A percentile compares a stretch with the other conserved stretches of the same genome.
phyloP scores from a whole-genome alignment of 2,888 invertebrate species.

The Drosophila mettleri region DNA sequence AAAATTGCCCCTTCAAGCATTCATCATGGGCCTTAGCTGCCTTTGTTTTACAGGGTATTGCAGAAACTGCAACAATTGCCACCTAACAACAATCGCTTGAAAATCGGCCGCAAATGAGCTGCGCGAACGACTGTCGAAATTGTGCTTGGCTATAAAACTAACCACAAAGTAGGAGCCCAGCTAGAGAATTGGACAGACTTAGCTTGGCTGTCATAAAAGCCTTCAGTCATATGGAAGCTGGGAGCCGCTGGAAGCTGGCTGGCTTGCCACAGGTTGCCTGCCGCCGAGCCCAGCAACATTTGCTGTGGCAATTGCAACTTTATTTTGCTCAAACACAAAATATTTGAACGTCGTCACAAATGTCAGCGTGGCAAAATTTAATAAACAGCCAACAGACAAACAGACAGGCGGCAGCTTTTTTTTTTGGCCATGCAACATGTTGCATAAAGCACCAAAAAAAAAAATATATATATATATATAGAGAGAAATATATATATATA shows the following conservation, averaged over 20 bases:
- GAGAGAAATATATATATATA: neutral
- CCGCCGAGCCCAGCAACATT: conserved; percentile 71
- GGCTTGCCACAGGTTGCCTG: conserved; percentile 54
- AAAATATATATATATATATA: conserved; percentile 7
- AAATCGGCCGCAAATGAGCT: conserved; percentile 72
- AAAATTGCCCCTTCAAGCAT: neutral
- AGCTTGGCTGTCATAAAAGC: conserved; percentile 58
- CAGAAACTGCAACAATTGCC: conserved; percentile 6
- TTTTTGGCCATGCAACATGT: conserved; percentile 63
- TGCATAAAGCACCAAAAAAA: conserved; percentile 54
- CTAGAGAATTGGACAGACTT: conserved; percentile 41
- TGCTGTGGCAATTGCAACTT: conserved; percentile 77
- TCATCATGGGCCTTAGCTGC: too few relatives aligned
- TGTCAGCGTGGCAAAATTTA: conserved; percentile 73
- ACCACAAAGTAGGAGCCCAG: conserved; percentile 58
- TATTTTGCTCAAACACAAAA: conserved; percentile 62
- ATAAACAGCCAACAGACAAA: conserved; percentile 61
- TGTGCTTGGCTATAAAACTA: conserved; percentile 71
- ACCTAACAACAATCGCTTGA: conserved; percentile 29
- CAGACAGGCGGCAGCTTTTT: conserved; percentile 51
- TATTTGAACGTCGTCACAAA: conserved; percentile 68
- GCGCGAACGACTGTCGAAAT: conserved; percentile 70
- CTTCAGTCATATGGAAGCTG: conserved; percentile 70
- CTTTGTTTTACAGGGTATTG: conserved; percentile 23
- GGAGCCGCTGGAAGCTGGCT: conserved; percentile 47